Evolutionary conservation across 2,113 vertebrate species (phyloP), one percentile per base, ranked within the genome.

Genomic region (Lycaon pictus): DNA sequence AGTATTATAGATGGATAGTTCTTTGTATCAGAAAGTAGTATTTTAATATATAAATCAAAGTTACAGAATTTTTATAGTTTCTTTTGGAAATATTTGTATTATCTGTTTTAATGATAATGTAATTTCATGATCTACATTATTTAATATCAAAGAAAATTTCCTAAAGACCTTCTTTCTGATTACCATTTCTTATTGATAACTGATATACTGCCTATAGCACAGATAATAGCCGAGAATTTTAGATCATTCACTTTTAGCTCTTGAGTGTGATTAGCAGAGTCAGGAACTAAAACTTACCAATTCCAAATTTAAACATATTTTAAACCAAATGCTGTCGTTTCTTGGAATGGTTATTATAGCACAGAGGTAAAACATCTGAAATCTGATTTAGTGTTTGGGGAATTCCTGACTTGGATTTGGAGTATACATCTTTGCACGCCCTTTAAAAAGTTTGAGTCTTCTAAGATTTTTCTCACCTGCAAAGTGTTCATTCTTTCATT

Each of bases 301-400:
- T 82, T 86, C 19, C 53, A 74, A 67, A 77, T 93, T 72, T 91
- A 92, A 93, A 94, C 69, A 48, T 60, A 85, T 76, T 90, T 51
- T 77, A 72, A 86, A 72, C 22, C 12, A 84, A 96, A 56, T 58
- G 48, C 37, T 43, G 2, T 60, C 92, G 16, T 55, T 77, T 62
- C 72, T 87, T 82, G 2, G 12, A 93, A 83, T n/a, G 43, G 2
- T 85, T 84, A 15, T 74, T 97, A 17, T 72, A 89, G 48, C 80
- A 84, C 17, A 85, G 69, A 90, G 51, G 17, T 90, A 74, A 83
- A 86, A 90, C n/a, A 82, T 51, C 56, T 37, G 22, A 56, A 16
- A 51, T 55, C 35, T 35, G 29, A 67, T 37, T 88, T 53, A 81
- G 6, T 88, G 17, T 93, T 82, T 58, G 8, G 51, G 79, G 48